Conservation (phyloP, 2,113 vertebrate species). For the Clarias macrocephalus region DNA sequence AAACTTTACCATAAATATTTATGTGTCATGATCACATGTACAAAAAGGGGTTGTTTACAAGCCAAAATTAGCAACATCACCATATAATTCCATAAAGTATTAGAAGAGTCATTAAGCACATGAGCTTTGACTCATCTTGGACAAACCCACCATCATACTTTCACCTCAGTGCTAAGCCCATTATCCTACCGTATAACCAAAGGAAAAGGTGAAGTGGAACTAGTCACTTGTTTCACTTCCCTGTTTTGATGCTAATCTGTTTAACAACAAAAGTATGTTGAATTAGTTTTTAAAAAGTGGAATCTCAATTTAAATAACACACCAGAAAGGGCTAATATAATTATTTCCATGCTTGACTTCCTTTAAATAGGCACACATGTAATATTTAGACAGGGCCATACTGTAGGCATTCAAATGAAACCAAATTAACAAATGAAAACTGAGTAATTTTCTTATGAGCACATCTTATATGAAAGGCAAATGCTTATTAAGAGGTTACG, state of each 20-base stretch:
- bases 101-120: conserved; percentile 22
- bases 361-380: background rate
- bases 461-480: background rate
- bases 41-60: background rate
- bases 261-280: background rate
- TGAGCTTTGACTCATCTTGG: conserved; percentile 33
- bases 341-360: too few relatives aligned
- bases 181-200: background rate
- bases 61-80: background rate
- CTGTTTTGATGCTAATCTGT: conserved; percentile 11
- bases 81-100: background rate
- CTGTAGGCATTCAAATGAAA: background rate
- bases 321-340: background rate
- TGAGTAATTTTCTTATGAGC: background rate
- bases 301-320: background rate
- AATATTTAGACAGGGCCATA: background rate
- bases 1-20: background rate
- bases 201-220: conserved; percentile 40
- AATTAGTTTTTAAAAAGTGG: background rate
- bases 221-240: conserved; percentile 30
- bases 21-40: background rate
- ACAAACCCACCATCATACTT: conserved; percentile 28
- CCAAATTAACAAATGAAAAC: background rate
- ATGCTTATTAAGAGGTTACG: background rate
- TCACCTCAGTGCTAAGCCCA: background rate